A percentile compares a stretch with the other conserved stretches of the same genome.
These are phyloP conservation scores for Chitala chitala DNA, from an alignment of 2,113 vertebrate genomes.

Conservation along the genomic window DNA sequence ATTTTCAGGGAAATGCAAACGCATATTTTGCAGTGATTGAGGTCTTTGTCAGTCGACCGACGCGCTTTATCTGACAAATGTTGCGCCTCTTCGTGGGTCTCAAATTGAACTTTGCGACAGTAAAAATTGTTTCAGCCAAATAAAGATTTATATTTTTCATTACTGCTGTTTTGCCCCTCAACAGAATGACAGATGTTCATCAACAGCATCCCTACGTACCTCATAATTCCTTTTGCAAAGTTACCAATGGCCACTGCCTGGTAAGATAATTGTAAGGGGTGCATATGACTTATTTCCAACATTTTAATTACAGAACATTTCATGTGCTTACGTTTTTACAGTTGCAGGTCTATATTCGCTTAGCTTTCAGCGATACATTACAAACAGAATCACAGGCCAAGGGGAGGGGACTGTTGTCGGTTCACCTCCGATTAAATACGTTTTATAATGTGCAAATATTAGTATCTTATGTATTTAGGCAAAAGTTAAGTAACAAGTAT, in stretches of 20 bases:
- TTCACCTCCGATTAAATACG: no score
- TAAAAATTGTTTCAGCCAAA: conserved; percentile 18
- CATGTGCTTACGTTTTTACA: no score
- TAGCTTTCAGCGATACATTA: no score
- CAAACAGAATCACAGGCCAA: no score
- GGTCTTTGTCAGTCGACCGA: conserved; percentile 19
- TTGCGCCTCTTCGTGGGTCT: conserved; percentile 24
- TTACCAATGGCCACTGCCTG: not conserved
- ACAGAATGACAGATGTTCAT: not conserved
- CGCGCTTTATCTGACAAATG: conserved; percentile 20
- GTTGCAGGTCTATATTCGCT: no score
- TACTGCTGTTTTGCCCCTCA: conserved; percentile 9
- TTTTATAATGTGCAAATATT: no score
- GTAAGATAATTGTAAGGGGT: no score
- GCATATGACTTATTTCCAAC: no score
- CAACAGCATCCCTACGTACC: conserved; percentile 10
- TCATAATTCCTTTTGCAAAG: not conserved
- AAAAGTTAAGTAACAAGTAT: no score
- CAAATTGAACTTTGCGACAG: conserved; percentile 15
- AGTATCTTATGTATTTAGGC: no score
- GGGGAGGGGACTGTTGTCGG: no score
- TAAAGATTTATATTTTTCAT: conserved; percentile 29
- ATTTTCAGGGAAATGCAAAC: not conserved
- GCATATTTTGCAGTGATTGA: conserved; percentile 8
- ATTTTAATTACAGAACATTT: no score